Base-by-base conservation (phyloP, 2,113 vertebrate genomes). In the Polypterus senegalus region DNA sequence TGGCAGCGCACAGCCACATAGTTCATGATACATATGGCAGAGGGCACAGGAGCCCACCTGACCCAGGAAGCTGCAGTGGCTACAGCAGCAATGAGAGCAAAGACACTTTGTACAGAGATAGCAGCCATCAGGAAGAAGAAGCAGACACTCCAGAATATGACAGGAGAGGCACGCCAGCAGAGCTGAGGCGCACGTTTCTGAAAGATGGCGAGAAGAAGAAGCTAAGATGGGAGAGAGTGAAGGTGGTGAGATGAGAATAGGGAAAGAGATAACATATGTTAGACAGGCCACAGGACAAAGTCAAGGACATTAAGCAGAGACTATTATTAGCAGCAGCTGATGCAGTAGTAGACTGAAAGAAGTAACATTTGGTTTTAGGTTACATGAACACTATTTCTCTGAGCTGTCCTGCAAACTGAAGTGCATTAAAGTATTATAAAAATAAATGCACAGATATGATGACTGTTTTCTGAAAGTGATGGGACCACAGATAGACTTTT, bases 81-180 rank as follows among this genome's bases (percentile, higher is more conserved):
- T 27, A 53, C 51, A 54, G 60, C 68, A 68, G n/a, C 77, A 11
- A 7, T 55, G 73, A 1, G 75, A 74, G 62, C 80, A 82, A 51
- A 82, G 61, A 2, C 64, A 72, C 58, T 76, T 72, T 44, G 65
- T 1, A 2, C 80, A 81, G 7, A 43, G 27, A 6, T 63, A 58
- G 9, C 78, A 79, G 0, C 79, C 76, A 5, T 68, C 67, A 47
- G 71, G n/a, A 0, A 75, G 58, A 5, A 79, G 74, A 60, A 79
- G 5, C 2, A 82, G 45, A 61, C 80, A 81, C 65, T 88, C 83
- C 66, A 82, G 75, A 0, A 80, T 76, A 3, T 69, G 76, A 63
- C 83, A 86, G 80, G 83, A 88, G 47, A 87, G 80, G 5, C 83
- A 87, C 11, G 77, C 76, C 67, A 84, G 61, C 5, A 84, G 71